phyloP scores from a whole-genome alignment of 2,888 invertebrate genomes.

The Philaethria dido region DNA sequence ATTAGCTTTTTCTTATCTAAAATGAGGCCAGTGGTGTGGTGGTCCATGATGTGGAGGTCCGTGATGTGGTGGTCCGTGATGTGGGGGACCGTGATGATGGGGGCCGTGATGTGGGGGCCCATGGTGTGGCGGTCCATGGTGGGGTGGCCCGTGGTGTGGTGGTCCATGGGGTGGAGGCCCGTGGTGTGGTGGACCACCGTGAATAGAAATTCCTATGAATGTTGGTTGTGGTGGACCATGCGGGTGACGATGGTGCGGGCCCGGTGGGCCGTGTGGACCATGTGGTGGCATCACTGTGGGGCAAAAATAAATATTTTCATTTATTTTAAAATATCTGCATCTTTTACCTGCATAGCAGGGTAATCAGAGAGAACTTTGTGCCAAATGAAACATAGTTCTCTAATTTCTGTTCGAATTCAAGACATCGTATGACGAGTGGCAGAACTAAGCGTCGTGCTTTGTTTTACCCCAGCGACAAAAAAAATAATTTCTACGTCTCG shows the following conservation, averaged over 20 bases:
- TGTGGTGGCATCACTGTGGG: constrained; percentile 44
- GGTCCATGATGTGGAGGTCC: constrained; percentile 1
- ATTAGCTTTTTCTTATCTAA: not conserved
- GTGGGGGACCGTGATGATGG: not conserved
- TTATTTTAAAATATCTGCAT: too few species aligned
- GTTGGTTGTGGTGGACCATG: not conserved
- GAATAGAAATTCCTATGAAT: not conserved
- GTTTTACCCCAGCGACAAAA: too few species aligned
- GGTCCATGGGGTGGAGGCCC: constrained; percentile 12
- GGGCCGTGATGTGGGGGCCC: not conserved
- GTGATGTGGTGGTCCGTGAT: not conserved
- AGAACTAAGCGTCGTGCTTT: too few species aligned
- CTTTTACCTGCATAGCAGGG: too few species aligned
- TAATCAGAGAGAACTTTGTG: too few species aligned
- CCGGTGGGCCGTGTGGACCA: constrained; percentile 42
- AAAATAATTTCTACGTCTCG: too few species aligned
- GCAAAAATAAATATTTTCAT: not conserved
- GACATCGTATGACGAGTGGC: too few species aligned
- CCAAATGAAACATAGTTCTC: too few species aligned
- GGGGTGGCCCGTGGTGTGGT: constrained; percentile 5
- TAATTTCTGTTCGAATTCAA: too few species aligned
- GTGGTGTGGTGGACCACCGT: not conserved
- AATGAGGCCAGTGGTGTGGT: not conserved
- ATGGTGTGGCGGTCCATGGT: constrained; percentile 4
- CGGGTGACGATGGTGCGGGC: constrained; percentile 35